Evolutionary conservation across 1,140 invertebrate species (phyloP).

Genomic region (Hyles euphorbiae): DNA sequence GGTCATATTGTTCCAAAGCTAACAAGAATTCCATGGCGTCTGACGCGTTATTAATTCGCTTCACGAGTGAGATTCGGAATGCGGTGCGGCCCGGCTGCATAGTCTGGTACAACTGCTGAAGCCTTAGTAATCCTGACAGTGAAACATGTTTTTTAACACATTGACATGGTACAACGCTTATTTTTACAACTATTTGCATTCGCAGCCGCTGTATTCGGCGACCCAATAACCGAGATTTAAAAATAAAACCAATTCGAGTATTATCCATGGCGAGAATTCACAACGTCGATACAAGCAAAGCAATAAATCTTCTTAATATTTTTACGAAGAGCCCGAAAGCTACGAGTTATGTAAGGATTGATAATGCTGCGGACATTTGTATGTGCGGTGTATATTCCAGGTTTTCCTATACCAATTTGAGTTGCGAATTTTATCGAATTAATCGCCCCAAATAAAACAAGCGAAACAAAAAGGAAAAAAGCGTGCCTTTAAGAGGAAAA

Average conservation of each 20-base stretch:
- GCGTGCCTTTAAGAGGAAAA: constrained; percentile 44
- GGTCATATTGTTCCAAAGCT: constrained; percentile 85
- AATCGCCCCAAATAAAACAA: constrained; percentile 65
- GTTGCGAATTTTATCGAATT: constrained; percentile 64
- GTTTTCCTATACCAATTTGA: constrained; percentile 50
- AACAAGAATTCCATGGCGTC: constrained; percentile 89
- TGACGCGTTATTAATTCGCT: constrained; percentile 86
- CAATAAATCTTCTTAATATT: too few species aligned
- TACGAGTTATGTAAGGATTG: constrained; percentile 7
- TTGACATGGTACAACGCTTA: too few species aligned
- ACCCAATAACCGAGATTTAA: too few species aligned
- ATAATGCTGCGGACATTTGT: constrained; percentile 23
- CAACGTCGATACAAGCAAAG: too few species aligned
- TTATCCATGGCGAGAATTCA: too few species aligned
- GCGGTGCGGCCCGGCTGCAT: constrained; percentile 82
- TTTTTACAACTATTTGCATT: too few species aligned
- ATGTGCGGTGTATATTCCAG: constrained; percentile 34
- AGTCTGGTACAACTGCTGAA: constrained; percentile 25
- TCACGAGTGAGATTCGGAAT: constrained; percentile 89
- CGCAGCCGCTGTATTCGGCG: too few species aligned
- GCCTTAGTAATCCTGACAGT: constrained; percentile 79
- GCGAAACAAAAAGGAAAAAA: constrained; percentile 59
- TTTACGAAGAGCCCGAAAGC: too few species aligned
- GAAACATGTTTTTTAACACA: constrained; percentile 8
- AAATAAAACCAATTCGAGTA: too few species aligned